Conservation (phyloP, 2,888 invertebrate species). For the Empis stercorea region DNA sequence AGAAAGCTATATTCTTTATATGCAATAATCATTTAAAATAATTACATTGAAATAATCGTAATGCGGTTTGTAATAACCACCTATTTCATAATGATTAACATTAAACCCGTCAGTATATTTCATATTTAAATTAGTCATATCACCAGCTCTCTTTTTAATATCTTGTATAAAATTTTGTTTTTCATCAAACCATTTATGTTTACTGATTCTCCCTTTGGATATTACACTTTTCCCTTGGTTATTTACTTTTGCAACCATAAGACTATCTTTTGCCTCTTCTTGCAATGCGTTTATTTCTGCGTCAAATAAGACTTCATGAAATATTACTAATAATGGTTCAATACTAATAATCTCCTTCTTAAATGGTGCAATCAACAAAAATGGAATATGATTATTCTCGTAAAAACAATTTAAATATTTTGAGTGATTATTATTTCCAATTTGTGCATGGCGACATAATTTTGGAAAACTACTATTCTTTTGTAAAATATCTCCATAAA, state of each 20-base stretch:
- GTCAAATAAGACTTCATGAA: conserved; percentile 43
- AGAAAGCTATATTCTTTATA: not conserved
- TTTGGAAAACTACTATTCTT: no score
- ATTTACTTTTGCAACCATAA: not conserved
- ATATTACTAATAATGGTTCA: conserved; percentile 42
- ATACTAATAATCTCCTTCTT: conserved; percentile 41
- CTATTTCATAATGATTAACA: not conserved
- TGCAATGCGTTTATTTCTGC: conserved; percentile 41
- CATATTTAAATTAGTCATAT: not conserved
- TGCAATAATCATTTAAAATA: not conserved
- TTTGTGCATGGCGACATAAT: no score
- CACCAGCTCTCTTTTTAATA: not conserved
- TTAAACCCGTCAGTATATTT: not conserved
- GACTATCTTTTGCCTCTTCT: conserved; percentile 33
- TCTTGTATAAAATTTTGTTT: not conserved
- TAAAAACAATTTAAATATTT: no score
- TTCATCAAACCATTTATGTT: not conserved
- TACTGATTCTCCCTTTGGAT: not conserved
- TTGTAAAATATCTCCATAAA: no score
- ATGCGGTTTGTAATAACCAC: not conserved
- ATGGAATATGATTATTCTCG: no score
- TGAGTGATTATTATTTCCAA: no score
- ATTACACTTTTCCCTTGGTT: not conserved
- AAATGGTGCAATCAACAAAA: conserved; percentile 20
- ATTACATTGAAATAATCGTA: not conserved